Percentiles rank a stretch among this genome's conserved stretches.
Evolutionary conservation across 92 coral and sea anemone genomes (phyloP).

Genomic region (Epizoanthus illoricatus): DNA sequence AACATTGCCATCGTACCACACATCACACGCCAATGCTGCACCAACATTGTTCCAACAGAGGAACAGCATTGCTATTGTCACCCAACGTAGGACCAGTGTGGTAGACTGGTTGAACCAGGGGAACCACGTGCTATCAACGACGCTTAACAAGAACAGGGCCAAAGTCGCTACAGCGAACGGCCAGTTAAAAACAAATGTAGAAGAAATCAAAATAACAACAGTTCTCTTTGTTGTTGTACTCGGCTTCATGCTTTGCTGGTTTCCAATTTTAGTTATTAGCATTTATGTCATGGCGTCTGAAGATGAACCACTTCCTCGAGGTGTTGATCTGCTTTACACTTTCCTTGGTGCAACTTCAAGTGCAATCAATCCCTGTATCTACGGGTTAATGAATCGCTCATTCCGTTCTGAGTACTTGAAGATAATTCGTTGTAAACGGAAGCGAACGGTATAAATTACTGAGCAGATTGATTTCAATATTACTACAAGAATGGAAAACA

Average conservation of each 20-base stretch:
- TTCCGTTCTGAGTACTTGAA: conserved; percentile 35
- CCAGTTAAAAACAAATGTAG: conserved; percentile 33
- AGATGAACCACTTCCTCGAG: conserved; percentile 21
- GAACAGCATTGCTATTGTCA: conserved; percentile 34
- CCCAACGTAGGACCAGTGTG: conserved; percentile 19
- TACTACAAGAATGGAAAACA: background rate
- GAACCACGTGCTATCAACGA: conserved; percentile 3
- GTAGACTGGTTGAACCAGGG: conserved; percentile 30
- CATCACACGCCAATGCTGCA: background rate
- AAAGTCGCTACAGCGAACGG: background rate
- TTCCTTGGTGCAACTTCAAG: conserved; percentile 32
- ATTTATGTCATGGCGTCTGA: background rate
- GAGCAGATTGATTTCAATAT: background rate
- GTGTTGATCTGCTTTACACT: conserved; percentile 8
- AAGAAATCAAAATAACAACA: conserved; percentile 34
- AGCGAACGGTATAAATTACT: background rate
- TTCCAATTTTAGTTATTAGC: conserved; percentile 31
- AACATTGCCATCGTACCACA: conserved; percentile 6
- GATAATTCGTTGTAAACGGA: conserved; percentile 23
- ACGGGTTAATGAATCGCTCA: conserved; percentile 33
- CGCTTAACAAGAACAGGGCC: conserved; percentile 4
- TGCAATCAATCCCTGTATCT: conserved; percentile 32
- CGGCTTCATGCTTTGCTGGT: conserved; percentile 39
- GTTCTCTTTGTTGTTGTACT: conserved; percentile 29
- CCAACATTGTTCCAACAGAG: conserved; percentile 21